These are phyloP conservation scores for Urophycis tenuis DNA, from an alignment of 2,797 vertebrate genomes.

Conservation along the genomic window DNA sequence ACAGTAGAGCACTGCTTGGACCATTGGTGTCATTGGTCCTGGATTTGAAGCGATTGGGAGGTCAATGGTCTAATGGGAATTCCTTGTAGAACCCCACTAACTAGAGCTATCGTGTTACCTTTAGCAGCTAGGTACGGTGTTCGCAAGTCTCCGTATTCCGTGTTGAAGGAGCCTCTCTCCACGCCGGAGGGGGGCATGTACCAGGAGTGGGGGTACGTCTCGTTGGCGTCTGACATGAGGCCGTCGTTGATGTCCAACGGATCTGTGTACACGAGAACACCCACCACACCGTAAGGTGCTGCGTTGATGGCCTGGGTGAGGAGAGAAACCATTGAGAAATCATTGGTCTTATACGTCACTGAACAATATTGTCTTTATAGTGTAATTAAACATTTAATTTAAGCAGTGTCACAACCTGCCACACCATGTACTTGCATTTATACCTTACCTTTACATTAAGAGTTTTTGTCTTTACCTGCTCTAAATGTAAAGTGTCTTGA, in stretches of 20 bases:
- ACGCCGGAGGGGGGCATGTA: constrained; percentile 81
- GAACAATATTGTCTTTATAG: no score
- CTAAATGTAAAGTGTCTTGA: no score
- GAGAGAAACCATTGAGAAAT: not conserved
- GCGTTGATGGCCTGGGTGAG: constrained; percentile 77
- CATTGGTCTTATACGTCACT: no score
- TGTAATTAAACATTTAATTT: not conserved
- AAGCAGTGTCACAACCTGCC: not conserved
- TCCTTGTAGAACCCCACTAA: no score
- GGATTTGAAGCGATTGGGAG: no score
- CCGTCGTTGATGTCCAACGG: constrained; percentile 82
- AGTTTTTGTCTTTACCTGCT: no score
- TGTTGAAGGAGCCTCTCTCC: constrained; percentile 75
- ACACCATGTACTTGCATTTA: constrained; percentile 1
- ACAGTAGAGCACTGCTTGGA: not conserved
- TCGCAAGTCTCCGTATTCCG: constrained; percentile 72
- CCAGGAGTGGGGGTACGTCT: constrained; percentile 87
- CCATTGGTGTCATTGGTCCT: not conserved
- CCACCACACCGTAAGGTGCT: constrained; percentile 70
- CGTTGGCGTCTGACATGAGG: constrained; percentile 55
- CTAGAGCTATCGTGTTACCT: constrained; percentile 69
- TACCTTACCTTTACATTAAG: no score
- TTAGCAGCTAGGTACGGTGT: constrained; percentile 73
- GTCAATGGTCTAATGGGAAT: no score
- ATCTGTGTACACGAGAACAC: constrained; percentile 85